phyloP scores from a whole-genome alignment of 1,140 invertebrate species.

The Odontomachus brunneus region DNA sequence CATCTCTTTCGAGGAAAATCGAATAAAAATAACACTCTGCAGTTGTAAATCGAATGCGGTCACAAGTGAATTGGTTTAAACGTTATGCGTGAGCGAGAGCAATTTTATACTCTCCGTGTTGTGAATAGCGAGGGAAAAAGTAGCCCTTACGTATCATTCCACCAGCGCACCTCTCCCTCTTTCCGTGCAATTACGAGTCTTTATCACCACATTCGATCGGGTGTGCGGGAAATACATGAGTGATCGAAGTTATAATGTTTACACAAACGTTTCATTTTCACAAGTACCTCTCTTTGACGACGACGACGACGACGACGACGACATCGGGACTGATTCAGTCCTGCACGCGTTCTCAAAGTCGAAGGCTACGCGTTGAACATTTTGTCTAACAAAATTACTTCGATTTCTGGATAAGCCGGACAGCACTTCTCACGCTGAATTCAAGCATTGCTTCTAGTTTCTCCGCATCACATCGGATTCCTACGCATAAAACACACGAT shows the following conservation, averaged over 20 bases:
- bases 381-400: too few relatives aligned
- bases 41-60: not conserved
- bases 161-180: not conserved
- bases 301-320: not conserved
- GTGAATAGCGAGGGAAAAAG: not conserved
- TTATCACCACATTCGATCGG: not conserved
- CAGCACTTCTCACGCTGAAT: too few relatives aligned
- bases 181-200: not conserved
- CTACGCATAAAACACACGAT: too few relatives aligned
- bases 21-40: not conserved
- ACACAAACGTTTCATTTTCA: not conserved
- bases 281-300: not conserved
- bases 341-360: not conserved
- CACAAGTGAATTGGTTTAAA: not conserved
- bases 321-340: not conserved
- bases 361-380: too few relatives aligned
- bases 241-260: constrained; percentile 5
- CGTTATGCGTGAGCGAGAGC: not conserved
- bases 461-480: too few relatives aligned
- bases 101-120: not conserved
- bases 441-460: too few relatives aligned
- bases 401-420: too few relatives aligned
- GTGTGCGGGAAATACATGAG: not conserved
- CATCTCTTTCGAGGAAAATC: too few relatives aligned
- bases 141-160: not conserved